These are phyloP conservation scores for Centroberyx gerrardi DNA, from an alignment of 2,797 vertebrate genomes.

Conservation along the genomic window DNA sequence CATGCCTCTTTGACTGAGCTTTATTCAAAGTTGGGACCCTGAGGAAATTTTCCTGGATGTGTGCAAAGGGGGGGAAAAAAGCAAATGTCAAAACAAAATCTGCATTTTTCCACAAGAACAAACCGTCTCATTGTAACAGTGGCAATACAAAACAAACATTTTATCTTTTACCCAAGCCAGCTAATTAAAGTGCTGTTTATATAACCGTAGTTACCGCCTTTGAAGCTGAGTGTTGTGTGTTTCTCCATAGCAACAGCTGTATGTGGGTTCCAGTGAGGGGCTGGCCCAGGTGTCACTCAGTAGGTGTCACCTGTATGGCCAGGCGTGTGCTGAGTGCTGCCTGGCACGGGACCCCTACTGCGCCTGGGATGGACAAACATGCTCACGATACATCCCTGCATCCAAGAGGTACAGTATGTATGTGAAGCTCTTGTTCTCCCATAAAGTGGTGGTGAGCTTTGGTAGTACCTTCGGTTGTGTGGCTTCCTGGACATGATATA, in stretches of 20 bases:
- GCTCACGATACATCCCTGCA: slow-evolving; percentile 94
- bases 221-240: slow-evolving; percentile 52
- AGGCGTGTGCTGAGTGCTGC: slow-evolving; percentile 97
- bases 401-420: slow-evolving; percentile 90
- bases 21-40: too few species aligned
- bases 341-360: slow-evolving; percentile 98
- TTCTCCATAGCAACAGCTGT: slow-evolving; percentile 94
- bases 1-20: background rate
- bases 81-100: slow-evolving; percentile 1
- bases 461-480: too few species aligned
- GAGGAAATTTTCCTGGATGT: slow-evolving; percentile 6
- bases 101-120: background rate
- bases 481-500: too few species aligned
- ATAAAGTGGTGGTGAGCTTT: too few species aligned
- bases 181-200: background rate
- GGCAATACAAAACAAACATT: slow-evolving; percentile 18
- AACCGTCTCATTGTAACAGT: background rate
- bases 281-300: slow-evolving; percentile 95
- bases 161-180: slow-evolving; percentile 14
- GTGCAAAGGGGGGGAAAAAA: background rate
- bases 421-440: background rate
- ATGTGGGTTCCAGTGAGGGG: slow-evolving; percentile 92
- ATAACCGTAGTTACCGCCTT: slow-evolving; percentile 5
- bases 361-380: slow-evolving; percentile 96
- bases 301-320: slow-evolving; percentile 95